Evolutionary conservation across 2,797 vertebrate species (phyloP), one percentile per base, ranked within the genome.

Genomic region (Danio albolineatus): DNA sequence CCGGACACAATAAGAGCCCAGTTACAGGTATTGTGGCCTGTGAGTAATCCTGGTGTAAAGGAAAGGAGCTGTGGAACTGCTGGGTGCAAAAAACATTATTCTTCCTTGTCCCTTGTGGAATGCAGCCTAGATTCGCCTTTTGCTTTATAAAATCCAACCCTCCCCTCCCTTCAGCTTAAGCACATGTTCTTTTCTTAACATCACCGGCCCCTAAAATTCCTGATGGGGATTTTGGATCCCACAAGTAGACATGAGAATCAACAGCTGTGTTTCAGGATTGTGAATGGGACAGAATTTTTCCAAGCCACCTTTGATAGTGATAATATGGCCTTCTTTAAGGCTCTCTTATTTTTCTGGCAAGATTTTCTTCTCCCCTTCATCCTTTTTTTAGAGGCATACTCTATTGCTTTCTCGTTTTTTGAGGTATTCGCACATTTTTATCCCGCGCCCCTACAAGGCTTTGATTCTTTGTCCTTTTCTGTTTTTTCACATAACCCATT

Each of bases 381-480:
- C 41, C 2, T 76, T 59, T 38, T 76, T 65, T 62, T 81, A 36
- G 54, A 71, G 65, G 13, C 49, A 14, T 75, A 54, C 56, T 79
- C 65, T 74, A 79, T 71, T 84, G 66, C 43, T 60, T 62, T 54
- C 69, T 56, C 54, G 44, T 78, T 73, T 78, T 82, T 61, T 60
- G 10, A 6, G 65, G 70, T 77, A 70, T 74, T 84, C 66, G 46
- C 64, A 43, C 62, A 6, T 48, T 70, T 78, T 71, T 70, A 43
- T 82, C 16, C 67, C 57, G 16, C 54, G 78, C 73, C 72, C 60
- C 69, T 82, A 57, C 46, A 21, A 49, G 36, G 7, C 78, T 86
- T 87, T 81, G 81, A 78, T 85, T 81, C 81, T 87, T 87, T 87
- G 78, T 85, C 79, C 73, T 46, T 49, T 28, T 83, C 79, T 84